Evolutionary conservation across 2,113 vertebrate species (phyloP), one percentile per base, ranked within the genome.

Genomic region (Gymnorhina tibicen): DNA sequence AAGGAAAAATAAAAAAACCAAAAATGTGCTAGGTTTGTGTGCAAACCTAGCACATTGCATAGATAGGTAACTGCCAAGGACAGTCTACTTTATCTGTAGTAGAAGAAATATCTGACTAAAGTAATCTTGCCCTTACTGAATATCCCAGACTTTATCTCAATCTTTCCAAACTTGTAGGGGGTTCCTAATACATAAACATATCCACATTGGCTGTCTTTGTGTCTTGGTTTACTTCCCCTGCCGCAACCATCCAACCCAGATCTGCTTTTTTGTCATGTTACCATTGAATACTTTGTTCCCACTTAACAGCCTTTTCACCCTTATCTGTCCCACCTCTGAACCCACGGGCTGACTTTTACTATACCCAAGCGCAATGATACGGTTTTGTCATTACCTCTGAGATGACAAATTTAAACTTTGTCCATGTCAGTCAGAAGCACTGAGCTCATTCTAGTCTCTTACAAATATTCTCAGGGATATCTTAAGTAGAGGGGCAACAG

Each of bases 271-370:
- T 59, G 33, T 66, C 19, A 22, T 35, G 35, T 33, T 39, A 59
- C 16, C 7, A 17, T 20, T n/a, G n/a, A 18, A 85, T 37, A 52
- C 35, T 59, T 35, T 41, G 17, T 5, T 90, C 14, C 23, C 9
- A 47, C 26, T 68, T 41, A 75, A 30, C 11, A 82, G 19, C 15
- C 3, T 68, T 68, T 50, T 76, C 30, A 42, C 28, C 8, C 21
- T 72, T 59, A 46, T 33, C 58, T 49, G 9, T 86, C 22, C 5
- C 27, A 74, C 13, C 23, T 84, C 39, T 59, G 35, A 89, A 78
- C 6, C 3, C 12, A 27, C 0, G 0, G 11, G 11, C 7, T 70
- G 11, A 81, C 19, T 78, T 87, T 46, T 26, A 46, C 37, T 49
- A 17, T 3, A 16, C 6, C 3, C 42, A 70, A 50, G 12, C 39